Evolutionary conservation across 2,888 invertebrate genomes (phyloP), one percentile per base, ranked within the genome.

Genomic region (Cerastis leucographa): DNA sequence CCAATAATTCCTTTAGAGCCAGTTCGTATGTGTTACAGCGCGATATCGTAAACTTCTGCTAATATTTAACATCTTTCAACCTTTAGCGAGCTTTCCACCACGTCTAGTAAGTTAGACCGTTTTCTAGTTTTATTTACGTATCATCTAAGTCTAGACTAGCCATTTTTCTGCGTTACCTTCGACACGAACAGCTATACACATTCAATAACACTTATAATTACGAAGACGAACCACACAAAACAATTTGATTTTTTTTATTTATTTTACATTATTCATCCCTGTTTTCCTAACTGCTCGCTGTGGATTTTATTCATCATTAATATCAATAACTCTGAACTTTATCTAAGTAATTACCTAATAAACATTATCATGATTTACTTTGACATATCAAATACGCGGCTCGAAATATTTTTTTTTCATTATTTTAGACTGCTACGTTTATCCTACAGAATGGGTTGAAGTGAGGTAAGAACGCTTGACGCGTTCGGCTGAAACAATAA

Each of bases 301-400:
- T 95, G 93, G 92, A 92, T 92, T 94, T 91, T 92, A 89, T 92
- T 92, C 91, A 94, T 89, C 82, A 88, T 89, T 92, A 92, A 84
- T 94, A 94, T 93, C 90, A 94, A 92, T 95, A 93, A 94, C 92
- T 94, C 92, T 88, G 93, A 94, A 93, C 92, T 95, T 84, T 95
- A 95, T 93, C 96, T 96, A 95, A 94, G 92, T 95, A 92, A 93
- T 94, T 95, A 96, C 93, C 95, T 96, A 95, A 95, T 94, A 94
- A 94, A 93, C 94, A 95, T 96, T 95, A 96, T 96, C 92, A 96
- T 96, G 96, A 94, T 89, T 96, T 96, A 96, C 96, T 96, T 96
- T 96, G 96, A 96, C 96, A 96, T 96, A 96, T 96, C 93, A 94
- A 95, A 94, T 94, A 96, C 96, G 96, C 96, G 96, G 96, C 96